These are phyloP conservation scores for Drosophila paranaensis DNA, from an alignment of 2,888 invertebrate species.

Conservation along the genomic window DNA sequence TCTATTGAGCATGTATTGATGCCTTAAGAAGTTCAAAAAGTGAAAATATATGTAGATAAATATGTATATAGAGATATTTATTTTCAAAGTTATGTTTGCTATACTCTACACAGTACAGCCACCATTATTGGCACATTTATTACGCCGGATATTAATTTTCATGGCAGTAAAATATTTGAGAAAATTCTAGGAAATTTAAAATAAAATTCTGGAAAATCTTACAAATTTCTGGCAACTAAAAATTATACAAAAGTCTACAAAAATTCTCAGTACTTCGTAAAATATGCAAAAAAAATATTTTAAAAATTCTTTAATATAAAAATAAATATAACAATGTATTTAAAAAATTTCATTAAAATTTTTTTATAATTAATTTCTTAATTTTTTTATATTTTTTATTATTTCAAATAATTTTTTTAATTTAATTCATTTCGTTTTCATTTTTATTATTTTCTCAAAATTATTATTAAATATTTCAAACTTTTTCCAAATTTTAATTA, in stretches of 20 bases:
- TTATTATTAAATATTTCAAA: neutral
- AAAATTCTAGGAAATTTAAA: too few relatives aligned
- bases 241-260: too few relatives aligned
- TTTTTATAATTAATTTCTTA: too few relatives aligned
- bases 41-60: neutral
- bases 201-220: too few relatives aligned
- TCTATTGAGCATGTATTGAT: neutral
- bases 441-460: neutral
- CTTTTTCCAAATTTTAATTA: neutral
- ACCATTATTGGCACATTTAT: neutral
- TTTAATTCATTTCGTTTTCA: neutral
- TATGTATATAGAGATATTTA: neutral
- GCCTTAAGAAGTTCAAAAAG: neutral
- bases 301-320: too few relatives aligned
- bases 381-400: neutral
- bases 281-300: neutral
- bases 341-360: too few relatives aligned
- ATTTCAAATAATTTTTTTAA: neutral
- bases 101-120: too few relatives aligned
- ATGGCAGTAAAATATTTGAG: too few relatives aligned
- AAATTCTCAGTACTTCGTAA: too few relatives aligned
- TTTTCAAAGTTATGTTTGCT: neutral
- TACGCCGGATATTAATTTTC: too few relatives aligned
- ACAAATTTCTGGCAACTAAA: too few relatives aligned
- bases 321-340: too few relatives aligned